phyloP scores from a whole-genome alignment of 1,140 invertebrate species.

The Drosophila sucinea region DNA sequence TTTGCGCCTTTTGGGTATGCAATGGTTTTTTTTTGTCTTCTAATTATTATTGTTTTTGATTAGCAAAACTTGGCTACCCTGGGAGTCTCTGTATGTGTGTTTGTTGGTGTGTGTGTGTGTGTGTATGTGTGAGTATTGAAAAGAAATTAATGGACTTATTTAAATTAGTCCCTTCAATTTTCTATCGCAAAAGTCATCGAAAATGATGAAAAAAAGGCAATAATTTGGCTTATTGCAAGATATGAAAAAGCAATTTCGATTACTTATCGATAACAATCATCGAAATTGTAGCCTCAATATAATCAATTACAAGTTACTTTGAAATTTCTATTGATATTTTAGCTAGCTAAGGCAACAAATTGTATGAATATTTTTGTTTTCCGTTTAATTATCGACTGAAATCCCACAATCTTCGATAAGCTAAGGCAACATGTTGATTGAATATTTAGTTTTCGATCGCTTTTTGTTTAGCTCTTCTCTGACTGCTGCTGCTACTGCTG shows the following conservation, averaged over 20 bases:
- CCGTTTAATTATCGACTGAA: neutral
- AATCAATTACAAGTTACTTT: neutral
- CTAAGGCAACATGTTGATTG: constrained; percentile 6
- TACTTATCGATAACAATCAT: constrained; percentile 2
- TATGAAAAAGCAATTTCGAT: neutral
- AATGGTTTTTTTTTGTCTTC: constrained; percentile 18
- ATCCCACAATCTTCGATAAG: too few species aligned
- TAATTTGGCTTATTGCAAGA: neutral
- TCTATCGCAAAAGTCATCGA: constrained; percentile 1
- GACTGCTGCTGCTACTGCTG: neutral
- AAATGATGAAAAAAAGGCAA: neutral
- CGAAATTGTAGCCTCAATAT: neutral
- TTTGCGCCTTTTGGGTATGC: constrained; percentile 31
- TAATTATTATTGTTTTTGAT: neutral
- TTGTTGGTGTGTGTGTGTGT: constrained; percentile 1
- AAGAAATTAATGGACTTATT: neutral
- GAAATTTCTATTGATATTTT: neutral
- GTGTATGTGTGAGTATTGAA: constrained; percentile 24
- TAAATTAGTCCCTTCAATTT: neutral
- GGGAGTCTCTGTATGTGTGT: neutral
- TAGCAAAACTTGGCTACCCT: constrained; percentile 4
- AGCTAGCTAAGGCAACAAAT: constrained; percentile 11
- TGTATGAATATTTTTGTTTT: constrained; percentile 2
- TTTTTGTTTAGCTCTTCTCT: neutral
- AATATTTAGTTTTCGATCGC: neutral